phyloP scores from a whole-genome alignment of 2,113 vertebrate species.

The Perca schrenkii region DNA sequence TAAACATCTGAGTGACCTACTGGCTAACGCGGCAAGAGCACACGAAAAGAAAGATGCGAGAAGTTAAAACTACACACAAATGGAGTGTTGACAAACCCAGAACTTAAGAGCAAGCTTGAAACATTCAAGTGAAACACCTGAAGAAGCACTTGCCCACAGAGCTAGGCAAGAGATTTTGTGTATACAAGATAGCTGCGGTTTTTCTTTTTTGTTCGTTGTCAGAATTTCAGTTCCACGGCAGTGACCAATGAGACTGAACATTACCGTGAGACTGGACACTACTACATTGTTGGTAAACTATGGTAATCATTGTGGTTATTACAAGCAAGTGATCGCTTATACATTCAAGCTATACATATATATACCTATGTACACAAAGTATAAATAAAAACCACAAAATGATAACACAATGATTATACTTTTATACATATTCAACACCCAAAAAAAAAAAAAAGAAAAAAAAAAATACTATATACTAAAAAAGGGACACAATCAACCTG shows the following conservation, averaged over 20 bases:
- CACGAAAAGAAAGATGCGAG: neutral
- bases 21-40: conserved; percentile 66
- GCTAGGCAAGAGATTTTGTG: conserved; percentile 55
- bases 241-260: conserved; percentile 32
- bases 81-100: conserved; percentile 81
- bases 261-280: conserved; percentile 14
- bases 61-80: conserved; percentile 54
- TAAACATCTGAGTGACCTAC: conserved; percentile 49
- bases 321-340: conserved; percentile 72
- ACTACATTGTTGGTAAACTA: conserved; percentile 39
- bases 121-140: conserved; percentile 53
- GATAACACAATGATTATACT: conserved; percentile 67
- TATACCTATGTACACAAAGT: conserved; percentile 83
- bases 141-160: conserved; percentile 62
- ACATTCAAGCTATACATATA: conserved; percentile 84
- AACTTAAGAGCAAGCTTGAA: conserved; percentile 81
- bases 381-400: conserved; percentile 85
- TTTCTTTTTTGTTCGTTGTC: conserved; percentile 55
- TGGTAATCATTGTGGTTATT: conserved; percentile 69
- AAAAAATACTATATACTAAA: conserved; percentile 45
- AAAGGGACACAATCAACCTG: conserved; percentile 56
- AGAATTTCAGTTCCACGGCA: conserved; percentile 13
- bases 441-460: neutral
- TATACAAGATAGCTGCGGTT: conserved; percentile 75
- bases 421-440: conserved; percentile 70